Evolutionary conservation across 2,113 vertebrate species (phyloP), one percentile per base, ranked within the genome.

Genomic region (Corythoichthys haematopterus): DNA sequence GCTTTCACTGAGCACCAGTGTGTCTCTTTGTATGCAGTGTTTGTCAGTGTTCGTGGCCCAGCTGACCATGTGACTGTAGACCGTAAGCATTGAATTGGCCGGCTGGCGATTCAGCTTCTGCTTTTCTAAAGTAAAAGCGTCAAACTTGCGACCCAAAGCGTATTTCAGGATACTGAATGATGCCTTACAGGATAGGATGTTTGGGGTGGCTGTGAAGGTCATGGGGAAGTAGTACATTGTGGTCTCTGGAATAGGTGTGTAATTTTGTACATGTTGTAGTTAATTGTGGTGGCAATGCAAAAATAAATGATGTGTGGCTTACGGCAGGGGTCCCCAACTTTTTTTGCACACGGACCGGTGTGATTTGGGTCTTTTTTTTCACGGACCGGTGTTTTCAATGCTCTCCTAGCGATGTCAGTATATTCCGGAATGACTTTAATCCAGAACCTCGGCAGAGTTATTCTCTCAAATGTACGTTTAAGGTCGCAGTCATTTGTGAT

Each of bases 1-100:
- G 15, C 11, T 62, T 13, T 64, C 45, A 35, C 65, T 51, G 12
- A 55, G n/a, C 15, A 53, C 12, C 4, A 6, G 66, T 59, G 64
- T 76, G 52, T 52, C 20, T 65, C 5, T 56, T 57, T 57, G 55
- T 57, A 36, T 57, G 55, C 33, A 2, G 9, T 47, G 52, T 67
- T 58, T 77, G 56, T 62, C 5, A 13, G 62, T 76, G 72, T 81
- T 64, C 66, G 70, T 84, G 12, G 20, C 60, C 86, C 84, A 86
- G 81, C 60, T 84, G 85, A 71, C 78, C 37, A 53, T 36, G 64
- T 65, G 53, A 28, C 61, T 52, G 52, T 71, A 77, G 72, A 79
- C 79, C 65, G 61, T 75, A 74, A 79, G 74, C 50, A 12, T 3
- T 20, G 60, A 70, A 66, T 59, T 77, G 66, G 57, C 68, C 8